Evolutionary conservation across 2,888 invertebrate species (phyloP), one percentile per base, ranked within the genome.

Genomic region (Venustoraphidia nigricollis): DNA sequence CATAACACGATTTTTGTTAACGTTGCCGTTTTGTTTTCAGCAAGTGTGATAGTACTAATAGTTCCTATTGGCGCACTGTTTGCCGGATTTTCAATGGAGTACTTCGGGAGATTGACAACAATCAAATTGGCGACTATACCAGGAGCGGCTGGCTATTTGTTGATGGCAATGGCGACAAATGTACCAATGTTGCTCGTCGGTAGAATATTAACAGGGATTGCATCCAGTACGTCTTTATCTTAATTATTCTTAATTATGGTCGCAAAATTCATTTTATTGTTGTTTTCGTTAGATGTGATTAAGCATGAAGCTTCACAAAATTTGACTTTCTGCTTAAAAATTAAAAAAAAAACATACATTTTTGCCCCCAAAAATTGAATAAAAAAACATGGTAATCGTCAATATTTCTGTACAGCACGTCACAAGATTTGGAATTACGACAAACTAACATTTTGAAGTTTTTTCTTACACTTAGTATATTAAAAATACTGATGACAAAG

Each of bases 91-190:
- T 55, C 75, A 6, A 76, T 77, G 72, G 76, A 77, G 55, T 60
- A 59, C 8, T 61, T 73, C 9, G 77, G 77, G 34, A 64, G 76
- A 52, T 57, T 76, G 47, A 72, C 70, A 54, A 72, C 74, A 2
- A 67, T 77, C 11, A 74, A 74, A 62, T 54, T 75, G 34, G 72
- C 75, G 1, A 65, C 71, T 1, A 58, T 76, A n/a, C 76, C 77
- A 1, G 71, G 69, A 48, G 58, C 69, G 1, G 55, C 68, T 2
- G 76, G 77, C 8, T 77, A 76, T 74, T 62, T 69, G n/a, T 51
- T 74, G 8, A 75, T 77, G 34, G 76, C 76, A 0, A 57, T 62
- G 5, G 70, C 76, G 1, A 58, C 59, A 6, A 70, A 69, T 53
- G 64, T 76, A 41, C 64, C 70, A 2, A 69, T 70, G 66, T 59